A percentile compares a stretch with the other conserved stretches of the same genome.
Evolutionary conservation across 1,140 invertebrate genomes (phyloP).

Genomic region (Papilio dardanus): DNA sequence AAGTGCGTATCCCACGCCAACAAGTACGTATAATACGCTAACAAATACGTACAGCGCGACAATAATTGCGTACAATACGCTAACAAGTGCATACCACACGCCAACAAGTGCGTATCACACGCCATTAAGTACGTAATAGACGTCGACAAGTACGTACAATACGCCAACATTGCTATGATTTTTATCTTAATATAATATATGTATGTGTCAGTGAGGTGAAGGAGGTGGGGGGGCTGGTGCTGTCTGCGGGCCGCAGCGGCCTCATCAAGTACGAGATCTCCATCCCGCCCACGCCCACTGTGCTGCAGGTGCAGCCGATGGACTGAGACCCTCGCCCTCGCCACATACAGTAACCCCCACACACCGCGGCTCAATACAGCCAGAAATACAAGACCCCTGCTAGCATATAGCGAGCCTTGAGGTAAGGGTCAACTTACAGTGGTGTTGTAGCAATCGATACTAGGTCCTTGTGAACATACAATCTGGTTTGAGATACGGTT

Average conservation of each 20-base stretch:
- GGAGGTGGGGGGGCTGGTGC: constrained; percentile 69
- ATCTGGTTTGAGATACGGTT: background rate
- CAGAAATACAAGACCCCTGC: too few relatives aligned
- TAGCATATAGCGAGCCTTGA: background rate
- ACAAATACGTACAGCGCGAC: background rate
- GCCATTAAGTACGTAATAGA: background rate
- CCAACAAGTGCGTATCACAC: background rate
- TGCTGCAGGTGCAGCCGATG: constrained; percentile 72
- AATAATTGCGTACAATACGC: too few relatives aligned
- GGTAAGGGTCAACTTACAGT: background rate
- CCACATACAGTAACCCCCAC: too few relatives aligned
- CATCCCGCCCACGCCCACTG: constrained; percentile 62
- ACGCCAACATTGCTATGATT: too few relatives aligned
- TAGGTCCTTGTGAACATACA: background rate
- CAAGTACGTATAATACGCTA: background rate
- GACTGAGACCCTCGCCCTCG: constrained; percentile 59
- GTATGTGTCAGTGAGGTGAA: constrained; percentile 67
- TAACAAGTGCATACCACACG: too few relatives aligned
- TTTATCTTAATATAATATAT: too few relatives aligned
- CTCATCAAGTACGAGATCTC: constrained; percentile 78
- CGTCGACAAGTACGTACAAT: background rate
- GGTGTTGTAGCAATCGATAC: background rate
- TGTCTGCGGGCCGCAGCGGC: constrained; percentile 62
- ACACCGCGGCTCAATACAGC: too few relatives aligned
- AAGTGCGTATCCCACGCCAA: background rate